Evolutionary conservation across 2,113 vertebrate genomes (phyloP), one percentile per base, ranked within the genome.

Genomic region (Theristicus caerulescens): DNA sequence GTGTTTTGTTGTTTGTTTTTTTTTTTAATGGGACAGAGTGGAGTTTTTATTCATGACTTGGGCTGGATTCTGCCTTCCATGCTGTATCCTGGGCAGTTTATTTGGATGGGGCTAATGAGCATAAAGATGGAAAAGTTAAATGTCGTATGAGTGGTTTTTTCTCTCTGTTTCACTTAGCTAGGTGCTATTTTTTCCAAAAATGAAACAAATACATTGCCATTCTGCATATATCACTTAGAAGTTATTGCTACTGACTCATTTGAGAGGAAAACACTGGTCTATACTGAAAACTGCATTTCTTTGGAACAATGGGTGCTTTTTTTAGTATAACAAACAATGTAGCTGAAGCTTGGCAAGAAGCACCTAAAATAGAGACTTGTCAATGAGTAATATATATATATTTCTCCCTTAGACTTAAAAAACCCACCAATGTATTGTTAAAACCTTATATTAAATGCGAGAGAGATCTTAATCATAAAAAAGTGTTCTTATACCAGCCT

Each of bases 91-190:
- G 16, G 5, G 7, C 3, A 29, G 6, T 16, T 49, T 19, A 82
- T 34, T 66, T 86, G 4, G 7, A 78, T n/a, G 5, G 6, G 17
- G 3, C 4, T 36, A 62, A 40, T 51, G 1, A 6, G 7, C 13
- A 64, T 76, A 44, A 82, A 79, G 18, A 47, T 19, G 1, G 34
- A 25, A 84, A 90, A 86, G 36, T 16, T 10, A 70, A 58, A 42
- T 38, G 8, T 64, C 70, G 7, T 59, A 26, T 0, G 1, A 70
- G 9, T 54, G 6, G 0, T 2, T 8, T 51, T 71, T 71, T n/a
- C 40, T 16, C 17, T 58, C 22, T 57, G 6, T 3, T 64, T 82
- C 14, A 42, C 19, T 79, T 52, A 44, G 3, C 11, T 69, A 26
- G 13, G 22, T 66, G 14, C 16, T 44, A 18, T 52, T 85, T 90